Evolutionary conservation across 2,797 vertebrate species (phyloP).

Genomic region (Dryobates pubescens): DNA sequence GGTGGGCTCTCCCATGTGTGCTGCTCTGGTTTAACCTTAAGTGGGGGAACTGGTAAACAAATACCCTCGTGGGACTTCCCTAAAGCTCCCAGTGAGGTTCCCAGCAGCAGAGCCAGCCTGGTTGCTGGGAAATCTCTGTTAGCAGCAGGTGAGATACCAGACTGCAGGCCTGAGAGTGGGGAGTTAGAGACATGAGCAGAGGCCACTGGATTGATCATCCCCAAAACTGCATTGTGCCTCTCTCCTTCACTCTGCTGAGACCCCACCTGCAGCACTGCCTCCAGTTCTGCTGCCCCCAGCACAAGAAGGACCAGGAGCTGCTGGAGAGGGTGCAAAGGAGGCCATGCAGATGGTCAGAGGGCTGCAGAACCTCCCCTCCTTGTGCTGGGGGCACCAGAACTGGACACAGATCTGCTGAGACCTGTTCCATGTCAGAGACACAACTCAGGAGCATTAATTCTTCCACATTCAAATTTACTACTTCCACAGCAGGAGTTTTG

Average conservation of each 20-base stretch:
- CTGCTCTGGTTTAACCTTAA: not conserved
- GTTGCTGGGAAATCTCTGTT: not conserved
- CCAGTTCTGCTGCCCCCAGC: no score
- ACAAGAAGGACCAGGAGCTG: no score
- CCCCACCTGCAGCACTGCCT: no score
- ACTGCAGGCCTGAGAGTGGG: not conserved
- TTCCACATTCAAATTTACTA: not conserved
- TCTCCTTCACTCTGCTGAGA: no score
- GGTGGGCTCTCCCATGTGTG: not conserved
- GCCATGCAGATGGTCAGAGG: no score
- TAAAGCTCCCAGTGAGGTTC: not conserved
- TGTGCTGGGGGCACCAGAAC: no score
- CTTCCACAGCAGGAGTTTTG: not conserved
- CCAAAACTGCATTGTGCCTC: no score
- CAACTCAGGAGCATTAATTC: not conserved
- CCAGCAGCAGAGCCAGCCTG: not conserved
- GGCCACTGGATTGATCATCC: not conserved
- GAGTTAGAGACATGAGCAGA: not conserved
- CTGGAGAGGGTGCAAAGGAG: no score
- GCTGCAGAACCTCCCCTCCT: no score
- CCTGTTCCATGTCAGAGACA: not conserved
- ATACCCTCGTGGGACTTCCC: not conserved
- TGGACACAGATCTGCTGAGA: not conserved
- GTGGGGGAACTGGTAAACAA: not conserved
- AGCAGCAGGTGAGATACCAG: not conserved